These are phyloP conservation scores for Eupithecia centaureata DNA, from an alignment of 2,888 invertebrate species.

Conservation along the genomic window DNA sequence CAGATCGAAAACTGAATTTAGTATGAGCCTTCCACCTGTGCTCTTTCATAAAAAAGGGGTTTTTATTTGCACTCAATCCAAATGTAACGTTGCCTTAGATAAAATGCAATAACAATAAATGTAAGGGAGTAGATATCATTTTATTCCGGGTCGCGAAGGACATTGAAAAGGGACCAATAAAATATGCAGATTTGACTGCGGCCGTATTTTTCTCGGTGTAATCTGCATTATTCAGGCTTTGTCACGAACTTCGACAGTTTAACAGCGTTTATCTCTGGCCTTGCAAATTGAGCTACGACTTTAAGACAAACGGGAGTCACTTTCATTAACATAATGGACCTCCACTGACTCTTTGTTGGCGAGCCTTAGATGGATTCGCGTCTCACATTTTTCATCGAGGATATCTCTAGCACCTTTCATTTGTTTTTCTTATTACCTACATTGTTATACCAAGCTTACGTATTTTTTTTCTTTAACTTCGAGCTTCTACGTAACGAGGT, in stretches of 20 bases:
- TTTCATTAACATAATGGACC: slow-evolving; percentile 83
- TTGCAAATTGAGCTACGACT: slow-evolving; percentile 85
- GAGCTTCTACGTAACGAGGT: slow-evolving; percentile 23
- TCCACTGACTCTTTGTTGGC: slow-evolving; percentile 79
- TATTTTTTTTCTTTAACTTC: not conserved
- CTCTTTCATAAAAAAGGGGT: slow-evolving; percentile 9
- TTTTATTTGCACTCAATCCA: slow-evolving; percentile 12
- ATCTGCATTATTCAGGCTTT: slow-evolving; percentile 84
- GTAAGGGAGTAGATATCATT: slow-evolving; percentile 55
- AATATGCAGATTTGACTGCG: slow-evolving; percentile 83
- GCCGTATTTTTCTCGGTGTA: slow-evolving; percentile 83
- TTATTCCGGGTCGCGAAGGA: slow-evolving; percentile 61
- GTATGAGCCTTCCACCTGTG: slow-evolving; percentile 11
- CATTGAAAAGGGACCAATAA: slow-evolving; percentile 80
- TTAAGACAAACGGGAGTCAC: slow-evolving; percentile 84
- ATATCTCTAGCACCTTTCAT: slow-evolving; percentile 47
- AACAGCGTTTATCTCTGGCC: slow-evolving; percentile 84
- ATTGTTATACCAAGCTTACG: slow-evolving; percentile 5
- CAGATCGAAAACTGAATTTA: slow-evolving; percentile 11
- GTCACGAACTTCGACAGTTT: slow-evolving; percentile 85
- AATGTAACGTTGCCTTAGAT: slow-evolving; percentile 7
- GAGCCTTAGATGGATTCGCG: slow-evolving; percentile 69
- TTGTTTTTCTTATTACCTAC: slow-evolving; percentile 40
- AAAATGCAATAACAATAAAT: slow-evolving; percentile 31
- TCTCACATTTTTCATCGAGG: slow-evolving; percentile 62